Percentiles rank a stretch among this genome's conserved stretches.
phyloP scores from a whole-genome alignment of 1,140 invertebrate genomes.

The Drosophila trapezifrons region DNA sequence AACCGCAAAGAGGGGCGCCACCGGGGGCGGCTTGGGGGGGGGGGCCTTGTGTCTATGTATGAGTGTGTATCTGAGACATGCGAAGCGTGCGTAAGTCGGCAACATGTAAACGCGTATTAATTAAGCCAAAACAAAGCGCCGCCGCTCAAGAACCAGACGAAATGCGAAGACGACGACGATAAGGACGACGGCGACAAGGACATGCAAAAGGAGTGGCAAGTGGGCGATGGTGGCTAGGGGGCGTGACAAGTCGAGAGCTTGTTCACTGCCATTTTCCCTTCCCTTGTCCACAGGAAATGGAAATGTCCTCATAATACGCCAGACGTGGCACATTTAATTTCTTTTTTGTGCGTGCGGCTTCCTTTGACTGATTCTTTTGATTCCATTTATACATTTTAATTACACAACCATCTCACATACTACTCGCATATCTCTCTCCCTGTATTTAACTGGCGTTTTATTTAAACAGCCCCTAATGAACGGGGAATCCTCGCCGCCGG shows the following conservation, averaged over 20 bases:
- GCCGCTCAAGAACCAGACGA: constrained; percentile 51
- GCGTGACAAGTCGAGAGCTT: constrained; percentile 34
- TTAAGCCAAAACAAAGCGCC: constrained; percentile 71
- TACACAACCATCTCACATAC: constrained; percentile 32
- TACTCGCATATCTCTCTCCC: constrained; percentile 6
- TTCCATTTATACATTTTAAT: constrained; percentile 53
- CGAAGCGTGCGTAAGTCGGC: constrained; percentile 60
- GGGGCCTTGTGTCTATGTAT: constrained; percentile 1
- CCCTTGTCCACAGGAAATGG: constrained; percentile 39
- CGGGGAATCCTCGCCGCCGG: neutral
- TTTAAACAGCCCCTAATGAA: constrained; percentile 44
- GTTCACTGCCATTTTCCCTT: constrained; percentile 47
- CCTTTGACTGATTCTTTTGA: constrained; percentile 35
- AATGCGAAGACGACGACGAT: constrained; percentile 26
- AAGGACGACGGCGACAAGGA: constrained; percentile 32
- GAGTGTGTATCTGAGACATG: constrained; percentile 22
- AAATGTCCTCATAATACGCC: constrained; percentile 66
- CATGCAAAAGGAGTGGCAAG: constrained; percentile 45
- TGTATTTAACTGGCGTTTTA: constrained; percentile 18
- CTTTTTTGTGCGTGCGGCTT: constrained; percentile 38
- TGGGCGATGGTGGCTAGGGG: constrained; percentile 12
- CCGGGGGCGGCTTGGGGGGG: neutral
- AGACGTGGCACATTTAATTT: constrained; percentile 68
- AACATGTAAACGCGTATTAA: constrained; percentile 76
- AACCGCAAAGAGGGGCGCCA: constrained; percentile 29